These are phyloP conservation scores for Ridgeia piscesae DNA, from an alignment of 1,140 invertebrate species.

Conservation along the genomic window DNA sequence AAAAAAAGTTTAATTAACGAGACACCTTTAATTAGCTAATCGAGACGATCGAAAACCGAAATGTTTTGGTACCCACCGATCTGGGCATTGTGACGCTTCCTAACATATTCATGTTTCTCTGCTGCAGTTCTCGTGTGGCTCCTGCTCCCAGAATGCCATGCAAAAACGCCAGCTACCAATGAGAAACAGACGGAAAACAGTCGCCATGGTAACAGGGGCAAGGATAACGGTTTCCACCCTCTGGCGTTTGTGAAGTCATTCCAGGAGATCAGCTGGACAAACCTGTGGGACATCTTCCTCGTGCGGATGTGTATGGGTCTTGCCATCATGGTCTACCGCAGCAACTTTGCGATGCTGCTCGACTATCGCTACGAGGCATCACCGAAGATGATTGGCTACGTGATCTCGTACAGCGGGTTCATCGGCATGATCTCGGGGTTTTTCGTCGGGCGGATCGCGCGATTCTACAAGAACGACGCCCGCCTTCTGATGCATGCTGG, in stretches of 20 bases:
- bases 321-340: constrained; percentile 53
- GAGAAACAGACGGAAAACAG: constrained; percentile 10
- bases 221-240: constrained; percentile 31
- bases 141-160: constrained; percentile 33
- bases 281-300: constrained; percentile 55
- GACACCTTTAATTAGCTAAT: too few relatives aligned
- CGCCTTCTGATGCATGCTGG: constrained; percentile 45
- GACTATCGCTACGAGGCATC: constrained; percentile 47
- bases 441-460: constrained; percentile 47
- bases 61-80: too few relatives aligned
- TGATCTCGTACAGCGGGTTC: constrained; percentile 53
- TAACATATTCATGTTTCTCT: not conserved
- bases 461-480: constrained; percentile 45
- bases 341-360: constrained; percentile 50
- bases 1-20: too few relatives aligned
- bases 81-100: not conserved
- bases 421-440: constrained; percentile 50
- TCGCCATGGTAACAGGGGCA: constrained; percentile 36
- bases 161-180: constrained; percentile 8
- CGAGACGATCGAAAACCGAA: too few relatives aligned
- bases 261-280: constrained; percentile 45
- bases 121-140: constrained; percentile 41
- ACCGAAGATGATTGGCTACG: constrained; percentile 50
- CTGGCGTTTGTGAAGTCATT: constrained; percentile 39
- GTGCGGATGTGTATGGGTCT: constrained; percentile 56